Percentiles rank a stretch among this genome's conserved stretches.
Evolutionary conservation across 2,888 invertebrate genomes (phyloP).

Genomic region (Philhelius pedissequus): DNA sequence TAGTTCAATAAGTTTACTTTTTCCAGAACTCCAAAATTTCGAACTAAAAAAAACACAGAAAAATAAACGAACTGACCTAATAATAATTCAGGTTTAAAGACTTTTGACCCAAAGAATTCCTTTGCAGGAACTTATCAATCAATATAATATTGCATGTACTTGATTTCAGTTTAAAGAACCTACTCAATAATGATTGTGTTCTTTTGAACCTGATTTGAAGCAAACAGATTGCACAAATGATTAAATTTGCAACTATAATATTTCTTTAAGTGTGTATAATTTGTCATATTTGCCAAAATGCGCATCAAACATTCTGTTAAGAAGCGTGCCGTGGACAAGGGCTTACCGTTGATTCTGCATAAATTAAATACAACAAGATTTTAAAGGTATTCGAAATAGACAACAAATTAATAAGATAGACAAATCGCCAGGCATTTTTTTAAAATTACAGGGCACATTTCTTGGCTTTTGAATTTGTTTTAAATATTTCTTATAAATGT

Average conservation of each 20-base stretch:
- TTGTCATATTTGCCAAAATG: background rate
- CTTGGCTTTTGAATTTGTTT: constrained; percentile 28
- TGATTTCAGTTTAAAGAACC: too few relatives aligned
- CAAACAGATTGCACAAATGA: too few relatives aligned
- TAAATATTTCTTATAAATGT: background rate
- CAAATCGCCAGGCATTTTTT: constrained; percentile 4
- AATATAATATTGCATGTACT: too few relatives aligned
- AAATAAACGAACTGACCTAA: too few relatives aligned
- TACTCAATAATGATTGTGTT: too few relatives aligned
- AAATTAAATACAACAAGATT: background rate
- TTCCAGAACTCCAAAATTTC: too few relatives aligned
- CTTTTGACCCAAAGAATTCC: too few relatives aligned
- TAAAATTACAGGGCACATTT: constrained; percentile 15
- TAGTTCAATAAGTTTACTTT: too few relatives aligned
- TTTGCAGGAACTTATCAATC: too few relatives aligned
- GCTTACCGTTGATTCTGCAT: background rate
- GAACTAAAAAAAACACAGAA: too few relatives aligned
- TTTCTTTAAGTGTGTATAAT: background rate
- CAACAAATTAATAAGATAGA: background rate
- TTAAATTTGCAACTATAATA: background rate
- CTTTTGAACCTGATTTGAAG: too few relatives aligned
- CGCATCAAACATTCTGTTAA: background rate
- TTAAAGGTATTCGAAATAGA: background rate
- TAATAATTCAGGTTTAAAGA: too few relatives aligned
- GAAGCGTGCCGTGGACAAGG: background rate